phyloP scores from a whole-genome alignment of 2,888 invertebrate genomes.

The Limnephilus lunatus region DNA sequence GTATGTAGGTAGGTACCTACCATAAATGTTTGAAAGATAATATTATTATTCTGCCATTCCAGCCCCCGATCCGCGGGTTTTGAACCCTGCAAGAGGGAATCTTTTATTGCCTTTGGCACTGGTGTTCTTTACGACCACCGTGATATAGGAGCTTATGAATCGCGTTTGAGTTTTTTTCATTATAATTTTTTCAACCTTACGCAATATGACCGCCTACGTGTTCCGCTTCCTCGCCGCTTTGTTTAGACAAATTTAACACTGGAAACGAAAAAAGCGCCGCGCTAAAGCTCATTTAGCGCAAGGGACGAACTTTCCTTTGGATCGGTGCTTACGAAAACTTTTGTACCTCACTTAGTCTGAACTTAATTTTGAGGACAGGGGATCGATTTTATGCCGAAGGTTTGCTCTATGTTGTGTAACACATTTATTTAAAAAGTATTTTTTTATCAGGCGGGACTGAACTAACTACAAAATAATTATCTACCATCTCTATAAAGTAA shows the following conservation, averaged over 20 bases:
- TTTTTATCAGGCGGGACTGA: neutral
- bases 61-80: constrained; percentile 28
- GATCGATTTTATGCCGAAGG: neutral
- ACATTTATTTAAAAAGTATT: neutral
- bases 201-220: constrained; percentile 57
- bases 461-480: neutral
- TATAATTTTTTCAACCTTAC: constrained; percentile 61
- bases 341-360: neutral
- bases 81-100: constrained; percentile 53
- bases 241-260: constrained; percentile 38
- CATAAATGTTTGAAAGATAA: neutral
- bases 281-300: constrained; percentile 31
- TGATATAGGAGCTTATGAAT: constrained; percentile 65
- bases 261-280: constrained; percentile 8
- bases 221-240: constrained; percentile 49
- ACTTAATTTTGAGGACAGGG: neutral
- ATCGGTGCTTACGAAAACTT: neutral
- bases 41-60: neutral
- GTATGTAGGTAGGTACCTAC: neutral
- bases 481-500: neutral
- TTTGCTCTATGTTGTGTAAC: neutral
- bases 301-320: neutral
- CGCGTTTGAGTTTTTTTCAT: constrained; percentile 62
- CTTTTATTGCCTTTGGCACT: constrained; percentile 65
- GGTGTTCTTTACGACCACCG: constrained; percentile 65